A percentile compares a stretch with the other conserved stretches of the same genome.
Conservation (phyloP, 1,140 invertebrate genomes). For the Homalodisca vitripennis region DNA sequence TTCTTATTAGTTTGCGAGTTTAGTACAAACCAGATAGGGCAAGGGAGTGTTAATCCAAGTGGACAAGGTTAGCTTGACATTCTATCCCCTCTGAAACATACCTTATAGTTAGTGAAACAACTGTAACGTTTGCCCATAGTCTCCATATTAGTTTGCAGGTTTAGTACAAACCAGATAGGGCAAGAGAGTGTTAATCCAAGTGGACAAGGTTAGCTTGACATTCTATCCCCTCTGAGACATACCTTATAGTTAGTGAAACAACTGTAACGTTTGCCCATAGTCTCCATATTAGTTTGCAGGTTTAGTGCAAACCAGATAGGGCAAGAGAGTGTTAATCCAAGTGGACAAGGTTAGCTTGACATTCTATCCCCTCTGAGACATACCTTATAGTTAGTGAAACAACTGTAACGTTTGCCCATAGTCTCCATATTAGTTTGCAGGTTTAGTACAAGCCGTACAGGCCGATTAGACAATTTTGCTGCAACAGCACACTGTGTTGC, state of each 20-base stretch:
- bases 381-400: conserved; percentile 63
- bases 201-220: background rate
- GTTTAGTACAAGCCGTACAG: conserved; percentile 61
- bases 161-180: conserved; percentile 63
- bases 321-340: no score
- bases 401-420: conserved; percentile 61
- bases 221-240: conserved; percentile 2
- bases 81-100: no score
- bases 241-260: conserved; percentile 63
- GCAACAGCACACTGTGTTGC: conserved; percentile 63
- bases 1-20: no score
- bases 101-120: no score
- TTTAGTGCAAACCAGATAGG: conserved; percentile 63
- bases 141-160: no score
- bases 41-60: no score
- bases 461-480: conserved; percentile 57
- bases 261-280: conserved; percentile 61
- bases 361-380: background rate
- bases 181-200: no score
- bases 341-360: background rate
- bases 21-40: no score
- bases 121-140: no score
- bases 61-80: no score
- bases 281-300: conserved; percentile 64
- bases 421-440: conserved; percentile 65